Evolutionary conservation across 2,113 vertebrate species (phyloP).

Genomic region (Cheirogaleus medius): DNA sequence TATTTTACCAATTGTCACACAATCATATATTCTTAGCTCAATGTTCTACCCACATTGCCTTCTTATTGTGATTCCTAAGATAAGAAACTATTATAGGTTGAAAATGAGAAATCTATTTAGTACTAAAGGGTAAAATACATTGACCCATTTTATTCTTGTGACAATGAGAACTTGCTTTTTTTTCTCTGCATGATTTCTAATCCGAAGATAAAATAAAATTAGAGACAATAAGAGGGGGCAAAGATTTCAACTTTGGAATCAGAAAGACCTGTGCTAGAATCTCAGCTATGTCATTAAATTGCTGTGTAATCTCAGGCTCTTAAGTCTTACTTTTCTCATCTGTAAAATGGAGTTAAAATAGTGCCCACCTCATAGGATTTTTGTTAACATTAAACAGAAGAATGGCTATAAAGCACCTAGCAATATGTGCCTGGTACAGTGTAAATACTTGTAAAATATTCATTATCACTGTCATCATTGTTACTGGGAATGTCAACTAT

Average conservation of each 20-base stretch:
- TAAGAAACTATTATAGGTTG: neutral
- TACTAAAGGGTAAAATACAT: neutral
- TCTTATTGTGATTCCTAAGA: neutral
- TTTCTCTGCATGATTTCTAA: neutral
- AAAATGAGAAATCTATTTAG: neutral
- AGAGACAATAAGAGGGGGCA: neutral
- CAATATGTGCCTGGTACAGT: neutral
- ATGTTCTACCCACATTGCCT: neutral
- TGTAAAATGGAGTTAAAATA: conserved; percentile 41
- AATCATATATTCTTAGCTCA: neutral
- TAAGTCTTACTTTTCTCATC: conserved; percentile 13
- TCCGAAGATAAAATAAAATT: neutral
- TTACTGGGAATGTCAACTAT: conserved; percentile 29
- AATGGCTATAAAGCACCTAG: neutral
- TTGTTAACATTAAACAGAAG: conserved; percentile 22
- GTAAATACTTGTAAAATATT: conserved; percentile 45
- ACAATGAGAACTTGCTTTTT: conserved; percentile 39
- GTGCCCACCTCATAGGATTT: neutral
- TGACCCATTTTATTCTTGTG: neutral
- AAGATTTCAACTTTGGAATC: conserved; percentile 5
- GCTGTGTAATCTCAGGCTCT: neutral
- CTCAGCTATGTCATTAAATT: neutral
- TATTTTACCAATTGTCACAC: neutral
- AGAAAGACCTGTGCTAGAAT: neutral
- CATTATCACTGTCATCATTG: neutral